These are phyloP conservation scores for Calameuta filiformis DNA, from an alignment of 2,888 invertebrate species.

Conservation along the genomic window DNA sequence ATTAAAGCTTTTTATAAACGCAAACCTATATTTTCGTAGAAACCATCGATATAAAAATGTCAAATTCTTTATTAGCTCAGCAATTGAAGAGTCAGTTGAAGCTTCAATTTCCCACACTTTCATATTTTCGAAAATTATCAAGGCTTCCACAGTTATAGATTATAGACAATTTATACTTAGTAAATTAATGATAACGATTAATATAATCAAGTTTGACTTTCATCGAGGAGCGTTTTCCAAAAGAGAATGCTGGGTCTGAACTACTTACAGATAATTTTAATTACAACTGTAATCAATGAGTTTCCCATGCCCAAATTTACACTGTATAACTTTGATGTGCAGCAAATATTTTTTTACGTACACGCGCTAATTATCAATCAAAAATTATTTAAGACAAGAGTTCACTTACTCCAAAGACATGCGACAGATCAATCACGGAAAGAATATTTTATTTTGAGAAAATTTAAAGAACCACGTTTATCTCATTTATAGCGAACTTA, in stretches of 20 bases:
- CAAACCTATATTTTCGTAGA: too few species aligned
- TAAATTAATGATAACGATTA: background rate
- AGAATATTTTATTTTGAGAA: background rate
- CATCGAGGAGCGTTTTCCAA: background rate
- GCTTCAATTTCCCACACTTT: background rate
- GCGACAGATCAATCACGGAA: background rate
- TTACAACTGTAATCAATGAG: background rate
- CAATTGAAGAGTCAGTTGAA: too few species aligned
- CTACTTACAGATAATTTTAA: background rate
- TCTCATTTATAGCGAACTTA: background rate
- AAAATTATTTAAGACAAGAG: background rate
- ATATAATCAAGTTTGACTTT: background rate
- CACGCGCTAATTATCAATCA: background rate
- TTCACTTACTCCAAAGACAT: background rate
- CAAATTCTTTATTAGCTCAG: too few species aligned
- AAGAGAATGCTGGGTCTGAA: background rate
- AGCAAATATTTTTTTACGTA: background rate
- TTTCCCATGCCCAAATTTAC: background rate
- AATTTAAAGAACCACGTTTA: background rate
- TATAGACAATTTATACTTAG: background rate
- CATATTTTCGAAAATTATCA: background rate
- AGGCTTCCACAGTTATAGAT: background rate
- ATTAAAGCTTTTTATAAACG: too few species aligned
- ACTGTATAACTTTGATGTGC: background rate
- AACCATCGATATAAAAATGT: too few species aligned